A percentile compares a stretch with the other conserved stretches of the same genome.
These are phyloP conservation scores for Megamerina dolium DNA, from an alignment of 2,888 invertebrate genomes.

Conservation along the genomic window DNA sequence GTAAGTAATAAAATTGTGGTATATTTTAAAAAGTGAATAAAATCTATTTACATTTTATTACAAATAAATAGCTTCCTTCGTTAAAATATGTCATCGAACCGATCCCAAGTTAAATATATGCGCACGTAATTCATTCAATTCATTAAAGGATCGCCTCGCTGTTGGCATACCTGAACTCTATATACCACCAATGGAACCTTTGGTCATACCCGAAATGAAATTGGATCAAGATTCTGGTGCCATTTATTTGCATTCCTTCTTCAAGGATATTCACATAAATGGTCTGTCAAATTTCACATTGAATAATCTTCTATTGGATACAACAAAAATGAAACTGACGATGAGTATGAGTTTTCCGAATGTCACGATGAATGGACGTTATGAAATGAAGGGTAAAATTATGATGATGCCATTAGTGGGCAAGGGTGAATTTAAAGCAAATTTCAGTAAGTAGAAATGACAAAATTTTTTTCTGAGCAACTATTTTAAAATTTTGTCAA, in stretches of 20 bases:
- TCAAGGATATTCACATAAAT: slow-evolving; percentile 58
- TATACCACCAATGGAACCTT: slow-evolving; percentile 67
- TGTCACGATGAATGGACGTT: slow-evolving; percentile 58
- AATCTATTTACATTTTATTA: background rate
- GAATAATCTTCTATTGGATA: slow-evolving; percentile 55
- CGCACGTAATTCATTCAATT: slow-evolving; percentile 56
- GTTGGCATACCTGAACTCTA: slow-evolving; percentile 63
- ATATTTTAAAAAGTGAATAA: background rate
- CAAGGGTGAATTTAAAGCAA: slow-evolving; percentile 60
- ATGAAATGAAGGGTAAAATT: slow-evolving; percentile 63
- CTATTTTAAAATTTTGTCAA: no score
- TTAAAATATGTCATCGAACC: slow-evolving; percentile 61
- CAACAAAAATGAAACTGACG: slow-evolving; percentile 50
- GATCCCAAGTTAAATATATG: slow-evolving; percentile 59
- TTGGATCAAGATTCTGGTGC: slow-evolving; percentile 65
- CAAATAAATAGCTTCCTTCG: slow-evolving; percentile 57
- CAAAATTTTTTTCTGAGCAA: background rate
- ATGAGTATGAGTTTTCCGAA: slow-evolving; percentile 61
- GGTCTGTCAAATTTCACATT: slow-evolving; percentile 62
- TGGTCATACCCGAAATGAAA: slow-evolving; percentile 60
- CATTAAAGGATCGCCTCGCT: slow-evolving; percentile 54
- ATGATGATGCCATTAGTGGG: slow-evolving; percentile 70
- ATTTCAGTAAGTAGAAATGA: slow-evolving; percentile 59
- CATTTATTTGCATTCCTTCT: slow-evolving; percentile 61
- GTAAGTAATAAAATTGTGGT: slow-evolving; percentile 14